Evolutionary conservation across 2,113 vertebrate genomes (phyloP), one percentile per base, ranked within the genome.

Genomic region (Gallinago jamesoni): DNA sequence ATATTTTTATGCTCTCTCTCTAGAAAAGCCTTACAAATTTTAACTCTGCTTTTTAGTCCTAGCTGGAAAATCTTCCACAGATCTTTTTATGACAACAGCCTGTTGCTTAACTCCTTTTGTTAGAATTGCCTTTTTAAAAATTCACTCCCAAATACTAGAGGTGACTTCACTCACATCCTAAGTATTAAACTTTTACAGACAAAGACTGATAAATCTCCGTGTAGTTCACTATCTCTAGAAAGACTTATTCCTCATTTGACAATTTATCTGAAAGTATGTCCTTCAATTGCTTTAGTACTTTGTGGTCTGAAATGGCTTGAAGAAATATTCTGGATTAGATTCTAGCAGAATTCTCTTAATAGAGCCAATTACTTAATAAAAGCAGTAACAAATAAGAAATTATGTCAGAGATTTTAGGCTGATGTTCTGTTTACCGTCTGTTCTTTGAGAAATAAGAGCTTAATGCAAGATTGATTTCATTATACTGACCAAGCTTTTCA

Each of bases 391-490:
- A 94, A 95, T 80, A 95, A 89, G 91, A 95, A 96, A 91, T 94
- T 93, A 89, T 96, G 69, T 92, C 89, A 95, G 86, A 96, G 90
- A 84, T 96, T 92, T 94, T 92, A 89, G 86, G 66, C 30, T 93
- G 69, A 94, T 93, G 89, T 78, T 95, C 93, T 94, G 84, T 88
- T 96, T 92, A 84, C 89, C 19, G 0, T 96, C 89, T 94, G 0
- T 94, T 96, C 84, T 89, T 89, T 89, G 88, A 96, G 83, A 94
- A 97, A 81, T 93, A 91, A 85, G 73, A 94, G 77, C 84, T 96
- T 96, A 97, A 94, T 96, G 94, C 91, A 91, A 94, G 90, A 95
- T 89, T 96, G 89, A 96, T 95, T 97, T 96, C 86, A 96, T 96
- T 96, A 96, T 67, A 88, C 41, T 92, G 94, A 86, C 73, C 83